Evolutionary conservation across 2,113 vertebrate genomes (phyloP), one percentile per base, ranked within the genome.

Genomic region (Clinocottus analis): DNA sequence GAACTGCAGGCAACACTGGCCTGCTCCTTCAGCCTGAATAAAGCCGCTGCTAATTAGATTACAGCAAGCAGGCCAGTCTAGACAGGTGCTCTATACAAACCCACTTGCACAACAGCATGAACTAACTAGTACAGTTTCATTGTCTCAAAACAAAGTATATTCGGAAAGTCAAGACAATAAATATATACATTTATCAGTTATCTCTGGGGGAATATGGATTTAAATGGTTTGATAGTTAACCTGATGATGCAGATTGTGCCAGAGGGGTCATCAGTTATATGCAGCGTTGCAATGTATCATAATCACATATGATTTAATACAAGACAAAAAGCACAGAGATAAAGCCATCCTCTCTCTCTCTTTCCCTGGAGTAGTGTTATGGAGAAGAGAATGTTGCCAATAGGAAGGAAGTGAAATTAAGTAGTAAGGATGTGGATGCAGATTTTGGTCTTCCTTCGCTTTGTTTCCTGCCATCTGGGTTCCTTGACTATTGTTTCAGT

Each of bases 401-500:
- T 77, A 87, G 89, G 90, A 91, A 94, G 92, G 92, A 94, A 93
- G 71, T 84, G 85, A 88, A 89, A 84, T 89, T 82, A 85, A 90
- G 85, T 73, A 83, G 89, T 58, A 72, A 91, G 94, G 94, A 94
- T 93, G 90, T 86, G 59, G 73, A 95, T 91, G 92, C 88, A 84
- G 82, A 89, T 87, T 85, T 86, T 83, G 73, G 88, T 95, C 92
- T 95, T 95, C 96, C 95, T 94, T 91, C 86, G 91, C 83, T 89
- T 92, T 85, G 87, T 95, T 97, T 98, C 96, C 96, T 96, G 96
- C 96, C 96, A 97, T 96, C 96, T 97, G 95, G 94, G 86, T 93
- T 93, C 87, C 93, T 85, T 85, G 71, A 92, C 96, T 94, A 97
- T 97, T 97, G 96, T 97, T 83, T 87, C 90, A 90, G 69, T 82